phyloP scores from a whole-genome alignment of 2,113 vertebrate genomes.

The Mobula hypostoma region DNA sequence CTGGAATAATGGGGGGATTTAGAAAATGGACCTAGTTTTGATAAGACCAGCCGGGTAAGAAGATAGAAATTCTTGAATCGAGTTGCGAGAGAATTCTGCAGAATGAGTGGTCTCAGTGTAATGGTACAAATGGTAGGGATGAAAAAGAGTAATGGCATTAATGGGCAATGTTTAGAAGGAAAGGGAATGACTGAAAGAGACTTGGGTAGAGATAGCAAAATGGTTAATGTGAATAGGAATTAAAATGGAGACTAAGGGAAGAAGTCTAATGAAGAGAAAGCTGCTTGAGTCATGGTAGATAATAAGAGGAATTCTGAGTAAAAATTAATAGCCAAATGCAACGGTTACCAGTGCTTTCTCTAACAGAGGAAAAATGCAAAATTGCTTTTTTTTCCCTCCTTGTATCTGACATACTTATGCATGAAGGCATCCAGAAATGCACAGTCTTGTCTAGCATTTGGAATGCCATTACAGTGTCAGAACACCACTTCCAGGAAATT shows the following conservation, averaged over 20 bases:
- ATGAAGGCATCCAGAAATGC: too few species aligned
- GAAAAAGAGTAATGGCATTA: background rate
- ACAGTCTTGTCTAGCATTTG: too few species aligned
- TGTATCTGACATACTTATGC: too few species aligned
- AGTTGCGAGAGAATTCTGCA: background rate
- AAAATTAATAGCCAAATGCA: too few species aligned
- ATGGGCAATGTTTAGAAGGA: background rate
- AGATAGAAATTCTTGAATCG: background rate
- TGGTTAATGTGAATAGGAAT: background rate
- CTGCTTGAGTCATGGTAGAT: too few species aligned
- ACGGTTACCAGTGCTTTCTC: too few species aligned
- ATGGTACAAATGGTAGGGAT: background rate
- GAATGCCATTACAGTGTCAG: too few species aligned
- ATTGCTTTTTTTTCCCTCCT: too few species aligned
- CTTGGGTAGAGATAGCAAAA: background rate
- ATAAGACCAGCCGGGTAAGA: background rate
- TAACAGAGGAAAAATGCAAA: too few species aligned
- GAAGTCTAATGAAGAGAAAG: background rate
- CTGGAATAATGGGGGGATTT: background rate
- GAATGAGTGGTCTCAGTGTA: background rate
- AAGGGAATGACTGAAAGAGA: background rate
- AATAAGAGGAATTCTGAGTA: too few species aligned
- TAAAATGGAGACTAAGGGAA: background rate
- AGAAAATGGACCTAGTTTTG: background rate
- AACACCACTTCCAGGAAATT: too few species aligned